These are phyloP conservation scores for Myzus persicae DNA, from an alignment of 1,140 invertebrate genomes.

Conservation along the genomic window DNA sequence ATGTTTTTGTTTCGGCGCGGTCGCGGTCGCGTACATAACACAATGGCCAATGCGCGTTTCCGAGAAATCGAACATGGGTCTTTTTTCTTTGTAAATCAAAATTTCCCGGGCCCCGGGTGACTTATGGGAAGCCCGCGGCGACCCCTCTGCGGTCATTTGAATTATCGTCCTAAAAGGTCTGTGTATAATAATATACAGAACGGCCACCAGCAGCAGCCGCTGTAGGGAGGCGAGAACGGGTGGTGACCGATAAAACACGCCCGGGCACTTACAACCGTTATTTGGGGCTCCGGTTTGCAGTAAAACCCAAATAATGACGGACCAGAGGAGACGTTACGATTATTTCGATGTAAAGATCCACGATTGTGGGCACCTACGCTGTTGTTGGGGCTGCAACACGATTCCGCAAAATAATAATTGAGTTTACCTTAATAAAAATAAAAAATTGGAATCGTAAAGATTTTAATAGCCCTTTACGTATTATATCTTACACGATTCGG, in stretches of 20 bases:
- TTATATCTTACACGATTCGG: too few species aligned
- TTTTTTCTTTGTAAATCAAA: slow-evolving; percentile 27
- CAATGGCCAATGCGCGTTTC: not conserved
- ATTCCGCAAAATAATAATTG: not conserved
- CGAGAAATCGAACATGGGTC: not conserved
- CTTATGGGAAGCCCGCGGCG: not conserved
- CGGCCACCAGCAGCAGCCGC: not conserved
- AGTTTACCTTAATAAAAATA: not conserved
- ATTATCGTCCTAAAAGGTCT: slow-evolving; percentile 19
- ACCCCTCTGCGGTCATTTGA: slow-evolving; percentile 40
- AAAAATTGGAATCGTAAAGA: not conserved
- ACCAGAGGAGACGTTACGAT: not conserved
- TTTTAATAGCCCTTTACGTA: not conserved
- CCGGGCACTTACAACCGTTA: slow-evolving; percentile 23
- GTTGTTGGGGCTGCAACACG: too few species aligned
- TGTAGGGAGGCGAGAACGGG: not conserved
- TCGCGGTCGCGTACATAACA: not conserved
- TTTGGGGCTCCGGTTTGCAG: not conserved
- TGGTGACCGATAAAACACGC: not conserved
- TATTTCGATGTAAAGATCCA: not conserved
- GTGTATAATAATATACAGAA: not conserved
- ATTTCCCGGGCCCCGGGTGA: not conserved
- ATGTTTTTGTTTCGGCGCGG: not conserved
- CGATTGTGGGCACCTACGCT: not conserved
- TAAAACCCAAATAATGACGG: not conserved